Percentiles rank a stretch among this genome's conserved stretches.
Conservation (phyloP, 1,140 invertebrate species). For the Caenorhabditis tropicalis region DNA sequence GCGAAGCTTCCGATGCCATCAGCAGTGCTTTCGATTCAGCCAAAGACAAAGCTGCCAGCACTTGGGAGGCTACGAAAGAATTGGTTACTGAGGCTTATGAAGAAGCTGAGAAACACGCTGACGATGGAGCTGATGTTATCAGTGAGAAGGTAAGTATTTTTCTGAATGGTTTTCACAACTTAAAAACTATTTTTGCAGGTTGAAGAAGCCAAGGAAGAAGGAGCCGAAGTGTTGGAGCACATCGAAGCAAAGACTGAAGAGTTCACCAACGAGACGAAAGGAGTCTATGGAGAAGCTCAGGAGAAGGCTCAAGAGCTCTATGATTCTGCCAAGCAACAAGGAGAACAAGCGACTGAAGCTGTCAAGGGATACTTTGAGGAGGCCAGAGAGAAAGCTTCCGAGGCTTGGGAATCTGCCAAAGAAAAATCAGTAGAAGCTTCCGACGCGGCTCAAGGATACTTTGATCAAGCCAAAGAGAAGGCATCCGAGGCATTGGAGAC, state of each 20-base stretch:
- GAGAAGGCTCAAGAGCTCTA: background rate
- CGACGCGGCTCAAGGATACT: background rate
- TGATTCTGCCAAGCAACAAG: background rate
- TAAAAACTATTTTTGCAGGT: too few species aligned
- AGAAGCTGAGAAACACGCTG: background rate
- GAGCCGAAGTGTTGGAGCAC: too few species aligned
- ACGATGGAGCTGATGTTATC: background rate
- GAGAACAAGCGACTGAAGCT: background rate
- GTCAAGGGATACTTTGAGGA: background rate
- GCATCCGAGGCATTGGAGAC: background rate
- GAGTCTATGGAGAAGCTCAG: background rate
- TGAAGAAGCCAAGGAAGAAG: background rate
- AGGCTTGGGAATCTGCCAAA: background rate
- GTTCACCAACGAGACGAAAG: background rate
- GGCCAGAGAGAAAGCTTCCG: background rate
- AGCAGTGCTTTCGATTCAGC: background rate
- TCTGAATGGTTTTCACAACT: too few species aligned
- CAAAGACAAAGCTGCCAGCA: background rate
- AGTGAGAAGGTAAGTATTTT: too few species aligned
- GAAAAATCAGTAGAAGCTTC: background rate
- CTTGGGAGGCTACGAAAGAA: conserved; percentile 4
- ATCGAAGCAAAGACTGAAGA: background rate
- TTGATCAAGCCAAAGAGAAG: background rate
- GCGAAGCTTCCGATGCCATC: background rate
- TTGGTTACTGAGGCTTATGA: background rate